Evolutionary conservation across 1,140 invertebrate genomes (phyloP).

Genomic region (Nebria ingens): DNA sequence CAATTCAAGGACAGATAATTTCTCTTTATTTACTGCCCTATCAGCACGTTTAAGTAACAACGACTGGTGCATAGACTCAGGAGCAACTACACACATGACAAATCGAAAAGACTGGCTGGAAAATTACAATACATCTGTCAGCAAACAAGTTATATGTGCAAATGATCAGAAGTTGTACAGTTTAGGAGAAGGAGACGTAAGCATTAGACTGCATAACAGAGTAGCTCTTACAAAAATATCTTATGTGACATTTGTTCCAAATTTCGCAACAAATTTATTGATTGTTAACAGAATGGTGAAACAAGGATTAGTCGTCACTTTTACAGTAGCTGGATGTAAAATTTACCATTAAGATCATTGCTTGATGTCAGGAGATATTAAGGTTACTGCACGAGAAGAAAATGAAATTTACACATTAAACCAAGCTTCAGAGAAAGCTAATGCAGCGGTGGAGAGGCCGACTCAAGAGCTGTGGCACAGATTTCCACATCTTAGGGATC

Average conservation of each 20-base stretch:
- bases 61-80: slow-evolving; percentile 19
- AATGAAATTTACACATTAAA: too few relatives aligned
- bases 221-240: too few relatives aligned
- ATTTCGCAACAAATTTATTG: slow-evolving; percentile 17
- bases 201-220: slow-evolving; percentile 11
- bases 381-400: slow-evolving; percentile 13
- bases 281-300: slow-evolving; percentile 16
- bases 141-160: slow-evolving; percentile 14
- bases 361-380: background rate
- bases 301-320: too few relatives aligned
- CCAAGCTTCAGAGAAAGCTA: too few relatives aligned
- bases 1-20: too few relatives aligned
- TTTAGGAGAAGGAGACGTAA: slow-evolving; percentile 10
- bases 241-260: slow-evolving; percentile 17
- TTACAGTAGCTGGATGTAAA: slow-evolving; percentile 14
- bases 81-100: slow-evolving; percentile 18
- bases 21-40: too few relatives aligned
- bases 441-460: slow-evolving; percentile 5
- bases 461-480: slow-evolving; percentile 18
- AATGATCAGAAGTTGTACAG: slow-evolving; percentile 12
- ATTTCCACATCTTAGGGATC: slow-evolving; percentile 18
- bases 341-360: slow-evolving; percentile 8
- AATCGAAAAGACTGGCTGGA: slow-evolving; percentile 10
- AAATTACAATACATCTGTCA: slow-evolving; percentile 9
- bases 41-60: slow-evolving; percentile 3